Base-by-base conservation (phyloP, 2,113 vertebrate genomes). In the Neogale vison region DNA sequence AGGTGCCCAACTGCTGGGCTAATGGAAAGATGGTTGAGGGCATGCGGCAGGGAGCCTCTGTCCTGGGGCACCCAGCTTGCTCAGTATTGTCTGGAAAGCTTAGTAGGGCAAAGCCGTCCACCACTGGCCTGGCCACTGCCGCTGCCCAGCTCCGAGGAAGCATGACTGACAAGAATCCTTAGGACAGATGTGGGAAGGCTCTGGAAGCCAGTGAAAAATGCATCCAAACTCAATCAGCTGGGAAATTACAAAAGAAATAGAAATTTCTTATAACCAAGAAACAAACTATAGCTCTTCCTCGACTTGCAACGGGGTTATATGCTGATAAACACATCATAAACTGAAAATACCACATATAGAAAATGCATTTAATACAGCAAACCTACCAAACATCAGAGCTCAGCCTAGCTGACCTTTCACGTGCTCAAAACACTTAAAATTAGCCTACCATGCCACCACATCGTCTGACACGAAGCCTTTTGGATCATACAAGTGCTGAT, bases 41-140 rank as follows among this genome's bases (percentile, higher is more conserved):
- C 1, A 0, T 0, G 1, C 4, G 13, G 83, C 34, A 4, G 26
- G 29, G 36, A n/a, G 3, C 26, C 39, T 10, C 89, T 34, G 6
- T 34, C 69, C 71, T 13, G 10, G 2, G 21, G 17, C 17, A 7
- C 13, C 45, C 31, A 8, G 3, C 13, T 29, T 0, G n/a, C 34
- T 14, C 24, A 42, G 72, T n/a, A 4, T 71, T 9, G 23, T 13
- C 10, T 21, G 4, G 6, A 39, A 67, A 52, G 2, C 1, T 42
- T 23, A 42, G 45, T 4, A 36, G 14, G 71, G 3, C 21, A 20
- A 57, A 76, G 45, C 24, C 24, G 9, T 77, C 31, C 0, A 47
- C 20, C 18, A 4, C 34, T 0, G 11, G 4, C 34, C 65, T 76
- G 13, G 18, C 72, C 20, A 3, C 14, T 4, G 24, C 4, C 12